Conservation (phyloP, 1,140 invertebrate species). For the Oryctes rhinoceros region DNA sequence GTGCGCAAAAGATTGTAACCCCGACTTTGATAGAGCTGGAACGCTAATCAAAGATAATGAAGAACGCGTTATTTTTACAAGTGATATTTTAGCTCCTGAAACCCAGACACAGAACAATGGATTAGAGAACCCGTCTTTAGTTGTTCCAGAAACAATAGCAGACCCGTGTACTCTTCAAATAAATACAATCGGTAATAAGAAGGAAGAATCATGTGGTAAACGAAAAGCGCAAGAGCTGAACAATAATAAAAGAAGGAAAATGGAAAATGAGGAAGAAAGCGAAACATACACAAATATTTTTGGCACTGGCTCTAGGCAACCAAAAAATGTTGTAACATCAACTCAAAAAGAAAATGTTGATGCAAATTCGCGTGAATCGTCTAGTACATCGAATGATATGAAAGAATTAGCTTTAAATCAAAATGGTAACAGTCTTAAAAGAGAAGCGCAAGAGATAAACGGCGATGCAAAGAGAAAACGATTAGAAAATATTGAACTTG, state of each 20-base stretch:
- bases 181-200: neutral
- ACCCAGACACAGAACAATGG: conserved; percentile 36
- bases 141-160: conserved; percentile 9
- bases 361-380: neutral
- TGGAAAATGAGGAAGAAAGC: neutral
- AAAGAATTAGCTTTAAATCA: neutral
- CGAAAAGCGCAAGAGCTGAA: neutral
- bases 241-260: neutral
- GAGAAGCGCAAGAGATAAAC: neutral
- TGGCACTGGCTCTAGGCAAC: neutral
- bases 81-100: conserved; percentile 31
- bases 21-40: conserved; percentile 50
- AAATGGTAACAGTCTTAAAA: conserved; percentile 1
- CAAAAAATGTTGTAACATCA: neutral
- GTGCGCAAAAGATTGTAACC: conserved; percentile 64
- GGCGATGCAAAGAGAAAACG: neutral
- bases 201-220: neutral
- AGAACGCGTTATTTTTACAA: neutral
- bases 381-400: neutral
- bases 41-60: conserved; percentile 43
- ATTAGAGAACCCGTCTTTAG: conserved; percentile 14
- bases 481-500: neutral
- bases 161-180: neutral
- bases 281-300: conserved; percentile 8
- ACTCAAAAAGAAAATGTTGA: neutral